Conservation (phyloP, 1,140 invertebrate genomes). For the Drosophila setifemur region DNA sequence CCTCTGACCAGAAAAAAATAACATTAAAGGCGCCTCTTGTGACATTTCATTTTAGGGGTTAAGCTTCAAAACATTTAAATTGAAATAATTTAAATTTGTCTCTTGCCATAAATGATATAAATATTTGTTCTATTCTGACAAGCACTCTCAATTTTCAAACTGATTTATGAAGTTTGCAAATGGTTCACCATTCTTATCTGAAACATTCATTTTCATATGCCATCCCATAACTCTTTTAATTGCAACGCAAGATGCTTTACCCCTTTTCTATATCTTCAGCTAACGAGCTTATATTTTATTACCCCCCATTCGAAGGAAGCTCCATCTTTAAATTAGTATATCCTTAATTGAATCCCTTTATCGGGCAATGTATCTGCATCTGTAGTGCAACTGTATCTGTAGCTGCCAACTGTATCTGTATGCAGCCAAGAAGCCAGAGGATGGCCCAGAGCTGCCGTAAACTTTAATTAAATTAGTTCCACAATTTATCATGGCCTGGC, state of each 20-base stretch:
- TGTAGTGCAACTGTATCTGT: conserved; percentile 3
- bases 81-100: no score
- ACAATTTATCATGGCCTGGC: conserved; percentile 73
- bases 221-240: no score
- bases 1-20: background rate
- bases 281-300: background rate
- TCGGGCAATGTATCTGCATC: conserved; percentile 35
- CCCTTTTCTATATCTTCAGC: background rate
- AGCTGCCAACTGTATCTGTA: conserved; percentile 1
- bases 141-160: background rate
- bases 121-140: background rate
- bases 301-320: background rate
- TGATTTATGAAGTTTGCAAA: no score
- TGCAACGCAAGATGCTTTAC: no score
- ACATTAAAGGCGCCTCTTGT: conserved; percentile 1
- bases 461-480: conserved; percentile 78
- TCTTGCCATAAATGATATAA: no score
- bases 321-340: conserved; percentile 18
- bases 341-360: conserved; percentile 43
- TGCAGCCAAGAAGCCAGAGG: conserved; percentile 19
- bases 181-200: no score
- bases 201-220: no score
- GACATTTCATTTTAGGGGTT: conserved; percentile 5
- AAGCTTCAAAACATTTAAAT: conserved; percentile 14
- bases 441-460: conserved; percentile 53